phyloP scores from a whole-genome alignment of 2,888 invertebrate species.

The Ochropleura plecta region DNA sequence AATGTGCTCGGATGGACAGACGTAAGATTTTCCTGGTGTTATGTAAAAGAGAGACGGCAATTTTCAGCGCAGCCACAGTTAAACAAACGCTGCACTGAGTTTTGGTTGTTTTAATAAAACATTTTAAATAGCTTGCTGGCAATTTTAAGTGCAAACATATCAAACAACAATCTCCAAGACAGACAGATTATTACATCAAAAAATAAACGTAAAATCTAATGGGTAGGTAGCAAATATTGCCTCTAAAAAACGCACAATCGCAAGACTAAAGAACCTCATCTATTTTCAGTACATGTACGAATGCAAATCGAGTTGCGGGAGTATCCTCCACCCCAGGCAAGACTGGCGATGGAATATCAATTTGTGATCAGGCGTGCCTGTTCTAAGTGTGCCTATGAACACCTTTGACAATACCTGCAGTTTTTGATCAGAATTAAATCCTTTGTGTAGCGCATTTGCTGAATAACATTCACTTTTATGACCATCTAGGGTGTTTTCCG shows the following conservation, averaged over 20 bases:
- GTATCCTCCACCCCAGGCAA: constrained; percentile 66
- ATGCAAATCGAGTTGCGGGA: constrained; percentile 69
- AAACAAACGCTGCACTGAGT: background rate
- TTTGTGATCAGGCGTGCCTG: constrained; percentile 68
- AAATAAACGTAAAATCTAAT: background rate
- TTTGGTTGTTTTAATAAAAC: background rate
- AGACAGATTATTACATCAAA: background rate
- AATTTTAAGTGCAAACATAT: background rate
- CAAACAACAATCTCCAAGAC: background rate
- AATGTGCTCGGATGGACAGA: constrained; percentile 68
- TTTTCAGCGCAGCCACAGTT: background rate
- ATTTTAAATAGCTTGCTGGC: background rate
- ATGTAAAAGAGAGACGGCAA: background rate
- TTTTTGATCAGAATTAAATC: background rate
- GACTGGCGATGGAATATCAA: constrained; percentile 72
- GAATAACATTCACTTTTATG: too few species aligned
- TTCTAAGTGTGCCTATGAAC: constrained; percentile 43
- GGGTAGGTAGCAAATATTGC: background rate
- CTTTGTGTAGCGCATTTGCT: background rate
- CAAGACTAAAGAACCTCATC: constrained; percentile 41
- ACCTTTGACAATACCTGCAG: constrained; percentile 11
- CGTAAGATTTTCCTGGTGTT: constrained; percentile 63
- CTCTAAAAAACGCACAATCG: constrained; percentile 56
- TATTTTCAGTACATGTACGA: constrained; percentile 63
- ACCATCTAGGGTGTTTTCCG: too few species aligned